Evolutionary conservation across 1,140 invertebrate species (phyloP).

Genomic region (Arion vulgaris): DNA sequence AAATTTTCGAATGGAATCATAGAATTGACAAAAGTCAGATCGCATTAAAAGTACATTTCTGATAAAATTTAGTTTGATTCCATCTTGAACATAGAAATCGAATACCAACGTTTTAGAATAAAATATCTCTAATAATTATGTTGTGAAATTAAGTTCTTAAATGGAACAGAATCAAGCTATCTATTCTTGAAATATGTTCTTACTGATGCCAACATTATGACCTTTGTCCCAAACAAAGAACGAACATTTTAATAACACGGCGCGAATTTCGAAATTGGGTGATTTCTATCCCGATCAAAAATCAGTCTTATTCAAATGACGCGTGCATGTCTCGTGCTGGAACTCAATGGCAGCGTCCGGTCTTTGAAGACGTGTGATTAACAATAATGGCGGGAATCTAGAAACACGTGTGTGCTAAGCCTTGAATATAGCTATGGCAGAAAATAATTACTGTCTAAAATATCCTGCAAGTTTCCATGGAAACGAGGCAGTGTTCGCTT

Average conservation of each 20-base stretch:
- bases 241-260: not conserved
- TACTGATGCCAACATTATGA: not conserved
- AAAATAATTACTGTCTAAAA: not conserved
- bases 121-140: too few relatives aligned
- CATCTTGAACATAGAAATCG: too few relatives aligned
- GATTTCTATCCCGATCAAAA: not conserved
- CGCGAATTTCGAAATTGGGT: not conserved
- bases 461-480: not conserved
- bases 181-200: not conserved
- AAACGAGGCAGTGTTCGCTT: not conserved
- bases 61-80: too few relatives aligned
- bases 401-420: not conserved
- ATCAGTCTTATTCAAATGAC: not conserved
- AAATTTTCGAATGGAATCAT: too few relatives aligned
- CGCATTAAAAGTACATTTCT: too few relatives aligned
- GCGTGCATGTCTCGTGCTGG: not conserved
- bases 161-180: too few relatives aligned
- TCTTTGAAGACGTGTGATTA: not conserved
- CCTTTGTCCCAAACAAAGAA: not conserved
- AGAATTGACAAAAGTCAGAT: too few relatives aligned
- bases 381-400: not conserved
- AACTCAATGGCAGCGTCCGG: not conserved
- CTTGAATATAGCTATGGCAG: not conserved
- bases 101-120: too few relatives aligned
- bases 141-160: too few relatives aligned